Evolutionary conservation across 2,113 vertebrate genomes (phyloP).

Genomic region (Natator depressus): DNA sequence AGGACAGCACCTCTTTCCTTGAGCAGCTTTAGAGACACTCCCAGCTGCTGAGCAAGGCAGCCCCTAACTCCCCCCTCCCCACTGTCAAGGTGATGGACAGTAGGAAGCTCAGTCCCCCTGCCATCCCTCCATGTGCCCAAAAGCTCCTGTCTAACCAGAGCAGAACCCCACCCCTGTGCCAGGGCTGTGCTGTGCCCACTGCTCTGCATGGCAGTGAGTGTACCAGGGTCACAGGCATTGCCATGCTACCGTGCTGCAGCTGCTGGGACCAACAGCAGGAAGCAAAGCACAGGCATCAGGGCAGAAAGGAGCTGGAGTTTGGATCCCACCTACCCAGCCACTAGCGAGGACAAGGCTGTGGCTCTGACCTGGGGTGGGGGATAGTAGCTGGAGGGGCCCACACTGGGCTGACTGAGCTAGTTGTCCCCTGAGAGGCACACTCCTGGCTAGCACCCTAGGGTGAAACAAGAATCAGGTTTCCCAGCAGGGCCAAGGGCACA

Average conservation of each 20-base stretch:
- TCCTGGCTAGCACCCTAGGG: background rate
- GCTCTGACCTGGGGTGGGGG: background rate
- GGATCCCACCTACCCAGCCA: background rate
- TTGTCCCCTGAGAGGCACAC: too few relatives aligned
- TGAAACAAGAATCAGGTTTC: background rate
- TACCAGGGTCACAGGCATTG: background rate
- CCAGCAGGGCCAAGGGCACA: background rate
- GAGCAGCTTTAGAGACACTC: background rate
- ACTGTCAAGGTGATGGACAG: background rate
- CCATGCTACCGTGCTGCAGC: too few relatives aligned
- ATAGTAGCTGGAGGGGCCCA: too few relatives aligned
- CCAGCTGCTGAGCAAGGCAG: too few relatives aligned
- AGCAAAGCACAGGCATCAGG: background rate
- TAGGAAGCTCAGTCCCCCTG: background rate
- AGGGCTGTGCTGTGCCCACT: background rate
- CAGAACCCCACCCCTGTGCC: background rate
- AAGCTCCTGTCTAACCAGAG: background rate
- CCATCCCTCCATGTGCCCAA: background rate
- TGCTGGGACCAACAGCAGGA: background rate
- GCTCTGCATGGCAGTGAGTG: conserved; percentile 53
- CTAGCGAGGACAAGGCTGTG: background rate
- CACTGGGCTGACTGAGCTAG: too few relatives aligned
- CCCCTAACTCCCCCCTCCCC: fast-evolving
- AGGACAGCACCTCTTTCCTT: background rate
- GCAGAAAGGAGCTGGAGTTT: background rate